Evolutionary conservation across 2,797 vertebrate species (phyloP), one percentile per base, ranked within the genome.

Genomic region (Anas bahamensis): DNA sequence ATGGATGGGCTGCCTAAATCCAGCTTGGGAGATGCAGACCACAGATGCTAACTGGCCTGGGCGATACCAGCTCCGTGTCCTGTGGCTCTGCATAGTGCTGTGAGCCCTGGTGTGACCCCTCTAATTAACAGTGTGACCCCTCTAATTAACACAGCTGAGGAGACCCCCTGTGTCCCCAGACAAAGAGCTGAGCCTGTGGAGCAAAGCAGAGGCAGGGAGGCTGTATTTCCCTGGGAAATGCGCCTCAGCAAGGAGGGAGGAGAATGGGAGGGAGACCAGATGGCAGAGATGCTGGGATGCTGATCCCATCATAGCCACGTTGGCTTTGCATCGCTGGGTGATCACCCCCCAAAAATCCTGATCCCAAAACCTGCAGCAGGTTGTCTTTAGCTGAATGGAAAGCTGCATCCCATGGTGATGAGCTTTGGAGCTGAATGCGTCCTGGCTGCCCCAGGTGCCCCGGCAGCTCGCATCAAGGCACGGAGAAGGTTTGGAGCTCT

Each of bases 391-490:
- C 31, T 42, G 48, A n/a, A 76, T 24, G 57, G 24, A 50, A 52
- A 6, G 81, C 60, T 84, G 37, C 61, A 48, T 28, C 65, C 37
- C 5, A 0, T 42, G 63, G 65, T 41, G 48, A 3, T 5, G 37
- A 66, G 63, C 29, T 9, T 15, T 1, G 11, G 82, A 76, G 37
- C 76, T 2, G 41, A 57, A 57, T 2, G 1, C 35, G 39, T 60
- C 80, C 65, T 4, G 4, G 33, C 70, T 53, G 39, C 61, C 59
- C 19, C 61, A 29, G 64, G 37, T 28, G 23, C 26, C 0, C 26
- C 0, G 3, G 66, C 42, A 63, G 57, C 66, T 72, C 18, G 56
- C 4, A 8, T 5, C 0, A 2, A 29, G 33, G 72, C 59, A 52
- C 52, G 33, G 17, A 73, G 42, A 35, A 48, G 13, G 13, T 74